phyloP scores from a whole-genome alignment of 2,113 vertebrate genomes.

The Corythoichthys intestinalis region DNA sequence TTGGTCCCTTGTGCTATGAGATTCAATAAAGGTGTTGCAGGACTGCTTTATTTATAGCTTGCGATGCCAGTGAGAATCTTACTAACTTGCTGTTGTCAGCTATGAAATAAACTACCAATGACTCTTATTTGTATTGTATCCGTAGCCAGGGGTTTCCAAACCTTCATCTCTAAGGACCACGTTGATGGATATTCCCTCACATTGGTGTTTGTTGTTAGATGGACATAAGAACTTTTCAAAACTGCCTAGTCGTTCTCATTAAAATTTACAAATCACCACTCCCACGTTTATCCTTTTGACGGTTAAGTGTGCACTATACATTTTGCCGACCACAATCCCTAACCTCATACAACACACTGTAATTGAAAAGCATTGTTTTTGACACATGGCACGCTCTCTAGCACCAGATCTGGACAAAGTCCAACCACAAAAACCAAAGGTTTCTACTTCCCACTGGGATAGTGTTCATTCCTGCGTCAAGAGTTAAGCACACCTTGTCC shows the following conservation, averaged over 20 bases:
- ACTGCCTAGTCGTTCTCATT: background rate
- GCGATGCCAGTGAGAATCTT: too few species aligned
- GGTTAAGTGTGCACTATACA: constrained; percentile 30
- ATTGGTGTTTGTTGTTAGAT: background rate
- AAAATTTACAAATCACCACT: background rate
- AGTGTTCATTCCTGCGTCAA: constrained; percentile 20
- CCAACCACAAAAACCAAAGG: constrained; percentile 38
- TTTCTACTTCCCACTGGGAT: constrained; percentile 32
- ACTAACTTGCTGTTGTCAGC: too few species aligned
- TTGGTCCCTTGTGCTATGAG: too few species aligned
- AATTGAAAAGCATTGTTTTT: constrained; percentile 54
- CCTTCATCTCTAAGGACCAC: too few species aligned
- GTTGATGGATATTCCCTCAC: background rate
- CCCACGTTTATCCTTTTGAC: constrained; percentile 2
- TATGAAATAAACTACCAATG: too few species aligned
- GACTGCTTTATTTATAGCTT: too few species aligned
- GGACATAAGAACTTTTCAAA: background rate
- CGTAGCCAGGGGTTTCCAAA: too few species aligned
- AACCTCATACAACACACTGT: constrained; percentile 51
- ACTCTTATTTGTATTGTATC: too few species aligned
- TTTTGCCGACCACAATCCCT: constrained; percentile 28
- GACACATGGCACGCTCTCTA: constrained; percentile 53
- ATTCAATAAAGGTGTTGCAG: too few species aligned
- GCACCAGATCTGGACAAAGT: constrained; percentile 25
- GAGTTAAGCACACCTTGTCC: constrained; percentile 26